Base-by-base conservation (phyloP, 2,888 invertebrate genomes). In the Yponomeuta plumbellus region DNA sequence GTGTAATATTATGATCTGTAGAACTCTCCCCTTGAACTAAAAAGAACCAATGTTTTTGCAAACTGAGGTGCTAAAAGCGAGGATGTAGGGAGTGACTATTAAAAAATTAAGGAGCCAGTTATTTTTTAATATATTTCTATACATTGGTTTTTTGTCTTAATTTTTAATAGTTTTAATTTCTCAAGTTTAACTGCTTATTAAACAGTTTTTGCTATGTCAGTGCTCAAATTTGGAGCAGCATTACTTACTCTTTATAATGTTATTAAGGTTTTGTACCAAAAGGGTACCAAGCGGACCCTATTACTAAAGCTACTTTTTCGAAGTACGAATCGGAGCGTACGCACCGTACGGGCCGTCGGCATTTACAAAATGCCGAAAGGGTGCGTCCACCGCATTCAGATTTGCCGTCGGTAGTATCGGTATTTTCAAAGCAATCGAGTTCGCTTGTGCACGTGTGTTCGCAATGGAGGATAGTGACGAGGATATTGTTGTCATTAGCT, bases 91-190 rank as follows among this genome's bases (percentile, higher is more conserved):
- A 75, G 71, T 77, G 71, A 67, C 71, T 71, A 66, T 77, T 81
- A 77, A 77, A 77, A 80, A 79, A 83, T 79, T 81, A 79, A 70
- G 71, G 70, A 73, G 62, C 70, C 71, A 70, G 74, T 72, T 81
- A 80, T 89, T 90, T 89, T 90, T 83, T 86, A 88, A 90, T 88
- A 85, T 76, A 76, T 73, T 74, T 62, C 62, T 62, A 26, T 72
- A 70, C 72, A 72, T 71, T 69, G 73, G 70, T 72, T 75, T 79
- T 77, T 77, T 79, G 79, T 78, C 72, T 75, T 73, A 74, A 76
- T 81, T 79, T 81, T 6, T 58, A 59, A 64, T 64, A 13, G n/a
- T 10, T 26, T 67, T 67, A 23, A 11, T 66, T 61, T 52, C 20
- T 76, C 69, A 73, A 72, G 74, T 82, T 82, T 73, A 75, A 73